Evolutionary conservation across 1,140 invertebrate genomes (phyloP), one percentile per base, ranked within the genome.

Genomic region (Drosophila miranda): DNA sequence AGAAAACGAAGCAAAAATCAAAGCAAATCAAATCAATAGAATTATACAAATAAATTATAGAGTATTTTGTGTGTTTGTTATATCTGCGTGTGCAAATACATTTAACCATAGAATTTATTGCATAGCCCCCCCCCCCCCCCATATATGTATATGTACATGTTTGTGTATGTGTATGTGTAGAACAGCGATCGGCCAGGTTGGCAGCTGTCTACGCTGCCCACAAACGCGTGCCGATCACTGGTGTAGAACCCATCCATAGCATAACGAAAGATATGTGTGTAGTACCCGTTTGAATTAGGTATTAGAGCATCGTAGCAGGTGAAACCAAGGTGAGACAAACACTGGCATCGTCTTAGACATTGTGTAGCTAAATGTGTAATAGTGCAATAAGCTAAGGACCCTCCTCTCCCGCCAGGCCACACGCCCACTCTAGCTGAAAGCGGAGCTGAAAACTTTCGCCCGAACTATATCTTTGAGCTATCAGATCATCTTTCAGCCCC

Each of bases 301-400:
- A 48, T 30, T 55, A 48, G 48, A 21, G 34, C 34, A 38, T 38
- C 34, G 50, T 67, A 49, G 58, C 50, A 28, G 34, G 49, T 50
- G 14, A 68, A 38, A 38, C 11, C 34, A 38, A 38, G 34, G 11
- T 38, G 11, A 38, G 34, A 54, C 21, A 23, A 63, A 62, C 34
- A 38, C 34, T 38, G 34, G 41, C 43, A 41, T 9, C 61, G 61
- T 53, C 34, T 11, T 38, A 38, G 34, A 38, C 34, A 38, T 38
- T 38, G 34, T 55, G 49, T 68, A 68, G 60, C 16, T 41, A 54
- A 54, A 55, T 68, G 62, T 67, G 48, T 67, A 68, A 68, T 68
- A 68, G 62, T 68, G 64, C 62, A 68, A 68, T 68, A 68, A 68
- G 64, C 62, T 68, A 49, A 68, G 34, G 4, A 38, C 34, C 34